phyloP scores from a whole-genome alignment of 2,888 invertebrate species.

The Campoplex nolae region DNA sequence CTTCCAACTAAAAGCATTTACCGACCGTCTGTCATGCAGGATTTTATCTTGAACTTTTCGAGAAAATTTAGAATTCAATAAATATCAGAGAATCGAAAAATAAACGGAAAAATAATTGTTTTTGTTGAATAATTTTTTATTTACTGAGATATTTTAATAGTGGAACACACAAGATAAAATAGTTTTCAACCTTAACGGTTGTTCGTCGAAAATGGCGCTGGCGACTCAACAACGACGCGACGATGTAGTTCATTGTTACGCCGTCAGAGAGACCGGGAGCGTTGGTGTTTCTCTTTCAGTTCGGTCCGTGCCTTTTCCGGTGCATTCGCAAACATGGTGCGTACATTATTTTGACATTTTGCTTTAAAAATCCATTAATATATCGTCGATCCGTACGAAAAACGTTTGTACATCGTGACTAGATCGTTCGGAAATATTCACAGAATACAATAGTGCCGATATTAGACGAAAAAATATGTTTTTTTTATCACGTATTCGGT shows the following conservation, averaged over 20 bases:
- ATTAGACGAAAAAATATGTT: constrained; percentile 41
- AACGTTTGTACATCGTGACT: not conserved
- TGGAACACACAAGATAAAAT: too few species aligned
- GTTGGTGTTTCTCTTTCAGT: constrained; percentile 70
- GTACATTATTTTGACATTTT: constrained; percentile 73
- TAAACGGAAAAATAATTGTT: too few species aligned
- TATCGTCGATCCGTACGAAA: constrained; percentile 68
- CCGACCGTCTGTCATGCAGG: constrained; percentile 3
- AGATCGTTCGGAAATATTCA: constrained; percentile 44
- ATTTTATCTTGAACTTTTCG: not conserved
- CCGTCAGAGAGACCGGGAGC: constrained; percentile 59
- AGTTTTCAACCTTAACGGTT: too few species aligned
- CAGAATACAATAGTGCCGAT: constrained; percentile 6
- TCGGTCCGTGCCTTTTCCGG: constrained; percentile 75
- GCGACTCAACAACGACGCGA: not conserved
- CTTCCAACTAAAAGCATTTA: not conserved
- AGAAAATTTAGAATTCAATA: too few species aligned
- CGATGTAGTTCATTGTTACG: constrained; percentile 46
- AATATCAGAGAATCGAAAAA: too few species aligned
- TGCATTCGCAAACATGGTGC: constrained; percentile 78
- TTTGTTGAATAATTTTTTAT: too few species aligned
- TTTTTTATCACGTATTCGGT: constrained; percentile 10
- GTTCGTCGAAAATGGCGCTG: too few species aligned
- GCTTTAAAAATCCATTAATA: constrained; percentile 71
- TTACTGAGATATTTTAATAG: too few species aligned